Evolutionary conservation across 2,888 invertebrate genomes (phyloP).

Genomic region (Microchrysa polita): DNA sequence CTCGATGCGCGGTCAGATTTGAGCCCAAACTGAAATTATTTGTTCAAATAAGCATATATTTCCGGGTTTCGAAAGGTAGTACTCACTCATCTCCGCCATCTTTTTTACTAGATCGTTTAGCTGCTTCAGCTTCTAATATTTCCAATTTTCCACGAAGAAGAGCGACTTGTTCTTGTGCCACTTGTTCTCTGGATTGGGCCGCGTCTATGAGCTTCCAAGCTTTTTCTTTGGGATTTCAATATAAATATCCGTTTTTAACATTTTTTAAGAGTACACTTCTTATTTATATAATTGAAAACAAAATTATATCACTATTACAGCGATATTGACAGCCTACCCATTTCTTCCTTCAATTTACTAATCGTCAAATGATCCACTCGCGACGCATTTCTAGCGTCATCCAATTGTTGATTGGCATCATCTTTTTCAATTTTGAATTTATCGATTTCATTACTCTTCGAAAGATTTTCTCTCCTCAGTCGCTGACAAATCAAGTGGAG

Average conservation of each 20-base stretch:
- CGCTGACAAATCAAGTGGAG: constrained; percentile 45
- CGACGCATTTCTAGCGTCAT: constrained; percentile 56
- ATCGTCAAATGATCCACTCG: constrained; percentile 61
- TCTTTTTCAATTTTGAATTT: constrained; percentile 57
- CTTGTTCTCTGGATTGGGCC: constrained; percentile 62
- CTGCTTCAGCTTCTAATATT: constrained; percentile 57
- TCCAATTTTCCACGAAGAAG: constrained; percentile 59
- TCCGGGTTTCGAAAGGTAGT: neutral
- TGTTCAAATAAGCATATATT: too few relatives aligned
- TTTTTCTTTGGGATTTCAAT: constrained; percentile 55
- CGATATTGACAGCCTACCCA: constrained; percentile 55
- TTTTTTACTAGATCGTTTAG: constrained; percentile 56
- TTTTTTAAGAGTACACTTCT: too few relatives aligned
- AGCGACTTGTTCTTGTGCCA: constrained; percentile 60
- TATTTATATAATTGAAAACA: too few relatives aligned
- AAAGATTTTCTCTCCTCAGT: constrained; percentile 41
- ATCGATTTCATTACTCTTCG: constrained; percentile 49
- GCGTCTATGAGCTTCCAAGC: constrained; percentile 64
- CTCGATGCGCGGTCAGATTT: constrained; percentile 56
- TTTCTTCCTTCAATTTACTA: constrained; percentile 59
- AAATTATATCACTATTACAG: neutral
- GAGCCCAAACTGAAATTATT: constrained; percentile 12
- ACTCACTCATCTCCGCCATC: constrained; percentile 54
- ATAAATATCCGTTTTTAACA: too few relatives aligned
- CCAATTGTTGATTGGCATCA: constrained; percentile 55